Evolutionary conservation across 1,140 invertebrate genomes (phyloP), one percentile per base, ranked within the genome.

Genomic region (Limonius californicus): DNA sequence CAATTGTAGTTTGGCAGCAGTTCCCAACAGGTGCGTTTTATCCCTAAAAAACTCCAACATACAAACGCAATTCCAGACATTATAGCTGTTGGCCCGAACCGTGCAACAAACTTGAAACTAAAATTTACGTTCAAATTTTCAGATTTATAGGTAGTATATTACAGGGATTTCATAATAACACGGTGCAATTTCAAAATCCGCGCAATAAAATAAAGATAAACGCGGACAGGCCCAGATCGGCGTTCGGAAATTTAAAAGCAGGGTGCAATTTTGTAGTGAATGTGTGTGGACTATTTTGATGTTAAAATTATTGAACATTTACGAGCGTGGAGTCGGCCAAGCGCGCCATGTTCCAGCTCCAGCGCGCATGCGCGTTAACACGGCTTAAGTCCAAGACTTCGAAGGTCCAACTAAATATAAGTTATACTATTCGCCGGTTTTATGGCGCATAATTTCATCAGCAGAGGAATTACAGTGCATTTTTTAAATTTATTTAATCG

Each of bases 391-490:
- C 16, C 7, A 50, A 50, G 9, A 50, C 45, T 50, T 50, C 2
- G 45, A 50, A 50, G 62, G 57, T 14, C 62, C 57, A 59, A 58
- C 56, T 54, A 54, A 57, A 63, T 64, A 64, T 64, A 64, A 64
- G 58, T 61, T 65, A 57, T 62, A 65, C 60, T 62, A 65, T 64
- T 62, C 62, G 59, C 58, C 58, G 50, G 55, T 68, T 68, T 68
- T 68, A 68, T 62, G 62, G 57, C 59, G 62, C 67, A 68, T 68
- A 68, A 68, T 68, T 68, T 68, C 67, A 68, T 68, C 67, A 63
- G 61, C 54, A 27, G 19, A 62, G 57, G 63, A 67, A 67, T 67
- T 65, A 65, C 66, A 56, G 63, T 54, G 35, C 63, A 59, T 67
- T 67, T 64, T 67, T 59, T 35, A 61, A 61, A 53, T 65, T 60